phyloP scores from a whole-genome alignment of 1,140 invertebrate species.

The Megathymus violae region DNA sequence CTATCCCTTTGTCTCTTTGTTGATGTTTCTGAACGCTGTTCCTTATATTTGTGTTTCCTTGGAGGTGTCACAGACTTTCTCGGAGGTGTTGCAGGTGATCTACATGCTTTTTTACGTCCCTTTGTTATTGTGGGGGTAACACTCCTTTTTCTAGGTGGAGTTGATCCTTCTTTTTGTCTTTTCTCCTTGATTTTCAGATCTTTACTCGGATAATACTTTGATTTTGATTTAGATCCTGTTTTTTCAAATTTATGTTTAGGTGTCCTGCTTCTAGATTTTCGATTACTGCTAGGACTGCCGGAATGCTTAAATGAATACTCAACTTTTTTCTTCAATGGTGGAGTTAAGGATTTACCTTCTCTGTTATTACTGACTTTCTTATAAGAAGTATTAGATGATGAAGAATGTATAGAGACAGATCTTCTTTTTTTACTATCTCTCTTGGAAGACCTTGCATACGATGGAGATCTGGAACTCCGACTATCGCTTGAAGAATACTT shows the following conservation, averaged over 20 bases:
- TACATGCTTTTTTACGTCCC: slow-evolving; percentile 50
- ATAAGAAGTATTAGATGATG: slow-evolving; percentile 60
- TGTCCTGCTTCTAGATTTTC: slow-evolving; percentile 31
- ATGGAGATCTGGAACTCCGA: slow-evolving; percentile 63
- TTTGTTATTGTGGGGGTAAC: slow-evolving; percentile 43
- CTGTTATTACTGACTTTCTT: slow-evolving; percentile 48
- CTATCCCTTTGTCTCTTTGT: slow-evolving; percentile 55
- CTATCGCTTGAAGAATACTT: slow-evolving; percentile 65
- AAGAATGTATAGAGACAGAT: slow-evolving; percentile 56
- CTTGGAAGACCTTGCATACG: slow-evolving; percentile 57
- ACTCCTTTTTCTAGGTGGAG: slow-evolving; percentile 51
- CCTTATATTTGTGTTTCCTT: slow-evolving; percentile 58
- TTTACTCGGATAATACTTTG: slow-evolving; percentile 52
- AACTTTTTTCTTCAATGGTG: slow-evolving; percentile 54
- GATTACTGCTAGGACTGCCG: slow-evolving; percentile 45
- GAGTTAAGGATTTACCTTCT: slow-evolving; percentile 54
- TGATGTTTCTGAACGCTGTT: slow-evolving; percentile 44
- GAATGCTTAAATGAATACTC: slow-evolving; percentile 47
- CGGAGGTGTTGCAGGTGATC: slow-evolving; percentile 58
- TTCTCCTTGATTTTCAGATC: slow-evolving; percentile 47
- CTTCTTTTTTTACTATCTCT: slow-evolving; percentile 54
- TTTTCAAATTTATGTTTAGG: slow-evolving; percentile 25
- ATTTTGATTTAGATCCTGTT: slow-evolving; percentile 38
- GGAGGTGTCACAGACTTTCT: slow-evolving; percentile 51
- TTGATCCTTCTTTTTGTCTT: slow-evolving; percentile 47